Evolutionary conservation across 2,797 vertebrate species (phyloP).

Genomic region (Tadarida brasiliensis): DNA sequence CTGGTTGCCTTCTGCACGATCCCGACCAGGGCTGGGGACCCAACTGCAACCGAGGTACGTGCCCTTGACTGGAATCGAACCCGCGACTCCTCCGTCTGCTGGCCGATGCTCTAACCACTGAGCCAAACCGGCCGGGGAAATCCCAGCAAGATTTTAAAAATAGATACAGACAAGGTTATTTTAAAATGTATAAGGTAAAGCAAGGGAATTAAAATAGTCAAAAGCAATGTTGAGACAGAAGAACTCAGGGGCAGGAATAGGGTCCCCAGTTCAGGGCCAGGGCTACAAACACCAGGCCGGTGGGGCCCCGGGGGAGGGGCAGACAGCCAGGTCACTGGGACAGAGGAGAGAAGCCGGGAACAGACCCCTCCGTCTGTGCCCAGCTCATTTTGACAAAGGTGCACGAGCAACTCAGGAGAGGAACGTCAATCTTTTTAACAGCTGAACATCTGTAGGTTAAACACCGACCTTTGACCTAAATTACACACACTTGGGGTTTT

Average conservation of each 20-base stretch:
- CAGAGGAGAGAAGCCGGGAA: background rate
- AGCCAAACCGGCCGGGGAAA: too few relatives aligned
- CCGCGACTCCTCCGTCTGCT: too few relatives aligned
- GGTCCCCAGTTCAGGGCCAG: accelerated
- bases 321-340: accelerated
- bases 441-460: accelerated
- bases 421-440: too few relatives aligned
- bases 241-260: background rate
- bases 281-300: background rate
- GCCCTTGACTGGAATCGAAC: too few relatives aligned
- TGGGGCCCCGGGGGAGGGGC: too few relatives aligned
- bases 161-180: background rate
- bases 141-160: background rate
- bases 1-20: too few relatives aligned
- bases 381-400: background rate
- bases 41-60: too few relatives aligned
- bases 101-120: too few relatives aligned
- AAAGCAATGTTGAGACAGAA: background rate
- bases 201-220: too few relatives aligned
- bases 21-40: too few relatives aligned
- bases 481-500: background rate
- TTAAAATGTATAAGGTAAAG: too few relatives aligned
- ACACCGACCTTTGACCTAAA: background rate
- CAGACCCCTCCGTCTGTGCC: accelerated
- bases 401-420: background rate